A percentile compares a stretch with the other conserved stretches of the same genome.
Evolutionary conservation across 2,797 vertebrate species (phyloP).

Genomic region (Heterohyrax brucei): DNA sequence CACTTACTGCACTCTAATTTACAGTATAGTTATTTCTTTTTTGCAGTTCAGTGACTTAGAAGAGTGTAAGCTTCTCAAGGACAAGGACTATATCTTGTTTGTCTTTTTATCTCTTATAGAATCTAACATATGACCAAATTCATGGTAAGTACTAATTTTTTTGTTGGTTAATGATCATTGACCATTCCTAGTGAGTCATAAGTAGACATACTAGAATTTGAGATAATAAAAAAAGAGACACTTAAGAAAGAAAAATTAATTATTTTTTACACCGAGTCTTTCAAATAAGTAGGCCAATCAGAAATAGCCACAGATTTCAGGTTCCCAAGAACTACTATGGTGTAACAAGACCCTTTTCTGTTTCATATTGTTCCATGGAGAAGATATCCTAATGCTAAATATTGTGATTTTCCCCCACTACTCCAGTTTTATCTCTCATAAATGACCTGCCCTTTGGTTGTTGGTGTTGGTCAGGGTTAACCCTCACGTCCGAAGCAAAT

Average conservation of each 20-base stretch:
- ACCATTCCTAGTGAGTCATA: background rate
- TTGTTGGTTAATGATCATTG: background rate
- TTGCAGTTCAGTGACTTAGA: too few relatives aligned
- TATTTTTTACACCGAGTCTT: background rate
- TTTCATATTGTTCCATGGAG: slow-evolving; percentile 61
- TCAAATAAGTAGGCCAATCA: background rate
- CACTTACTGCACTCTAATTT: background rate
- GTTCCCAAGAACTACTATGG: background rate
- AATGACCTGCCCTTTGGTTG: slow-evolving; percentile 82
- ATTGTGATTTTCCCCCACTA: slow-evolving; percentile 80
- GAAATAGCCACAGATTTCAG: background rate
- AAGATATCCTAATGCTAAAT: slow-evolving; percentile 79
- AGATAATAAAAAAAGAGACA: background rate
- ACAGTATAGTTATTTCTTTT: background rate
- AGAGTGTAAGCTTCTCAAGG: background rate
- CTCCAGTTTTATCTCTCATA: slow-evolving; percentile 84
- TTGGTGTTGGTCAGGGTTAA: slow-evolving; percentile 62
- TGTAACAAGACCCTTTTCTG: slow-evolving; percentile 45
- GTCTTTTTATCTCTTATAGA: background rate
- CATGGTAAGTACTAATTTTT: background rate
- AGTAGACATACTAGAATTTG: background rate
- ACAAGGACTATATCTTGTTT: background rate
- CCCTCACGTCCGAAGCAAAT: slow-evolving; percentile 63
- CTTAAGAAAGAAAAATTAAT: background rate
- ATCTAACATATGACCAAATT: background rate